Percentiles rank a stretch among this genome's conserved stretches.
phyloP scores from a whole-genome alignment of 2,888 invertebrate genomes.

The Strigamia crassipes region DNA sequence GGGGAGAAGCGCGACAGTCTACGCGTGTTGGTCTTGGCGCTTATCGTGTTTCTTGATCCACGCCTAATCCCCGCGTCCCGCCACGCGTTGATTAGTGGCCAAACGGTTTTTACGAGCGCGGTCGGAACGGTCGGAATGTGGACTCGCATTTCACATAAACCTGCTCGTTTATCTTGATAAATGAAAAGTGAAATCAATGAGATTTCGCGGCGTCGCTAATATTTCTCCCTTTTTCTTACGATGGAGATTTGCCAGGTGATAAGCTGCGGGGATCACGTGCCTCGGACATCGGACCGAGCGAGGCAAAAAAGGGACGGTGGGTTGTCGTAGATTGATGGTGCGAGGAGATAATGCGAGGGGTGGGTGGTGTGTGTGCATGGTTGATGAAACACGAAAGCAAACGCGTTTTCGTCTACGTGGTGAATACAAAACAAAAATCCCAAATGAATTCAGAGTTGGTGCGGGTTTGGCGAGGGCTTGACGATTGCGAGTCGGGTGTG shows the following conservation, averaged over 20 bases:
- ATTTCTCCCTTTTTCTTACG: neutral
- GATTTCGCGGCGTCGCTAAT: neutral
- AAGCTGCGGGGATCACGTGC: conserved; percentile 4
- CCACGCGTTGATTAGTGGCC: conserved; percentile 21
- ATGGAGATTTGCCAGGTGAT: conserved; percentile 22
- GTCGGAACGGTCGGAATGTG: neutral
- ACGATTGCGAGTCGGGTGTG: neutral
- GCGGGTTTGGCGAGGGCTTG: neutral
- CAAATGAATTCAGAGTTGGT: neutral
- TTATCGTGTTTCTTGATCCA: conserved; percentile 25
- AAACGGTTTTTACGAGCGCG: neutral
- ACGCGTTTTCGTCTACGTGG: neutral
- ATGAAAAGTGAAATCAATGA: conserved; percentile 25
- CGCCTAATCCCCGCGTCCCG: neutral
- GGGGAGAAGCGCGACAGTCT: neutral
- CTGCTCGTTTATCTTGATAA: neutral
- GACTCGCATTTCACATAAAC: neutral
- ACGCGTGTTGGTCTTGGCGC: conserved; percentile 15
- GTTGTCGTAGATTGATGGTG: conserved; percentile 18
- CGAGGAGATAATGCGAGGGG: neutral
- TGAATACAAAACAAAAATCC: conserved; percentile 28
- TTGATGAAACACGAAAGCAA: neutral
- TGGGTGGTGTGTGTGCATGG: conserved; percentile 1
- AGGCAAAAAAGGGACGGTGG: no score
- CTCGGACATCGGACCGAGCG: neutral